A percentile compares a stretch with the other conserved stretches of the same genome.
Evolutionary conservation across 1,140 invertebrate genomes (phyloP).

Genomic region (Solenopsis fugax): DNA sequence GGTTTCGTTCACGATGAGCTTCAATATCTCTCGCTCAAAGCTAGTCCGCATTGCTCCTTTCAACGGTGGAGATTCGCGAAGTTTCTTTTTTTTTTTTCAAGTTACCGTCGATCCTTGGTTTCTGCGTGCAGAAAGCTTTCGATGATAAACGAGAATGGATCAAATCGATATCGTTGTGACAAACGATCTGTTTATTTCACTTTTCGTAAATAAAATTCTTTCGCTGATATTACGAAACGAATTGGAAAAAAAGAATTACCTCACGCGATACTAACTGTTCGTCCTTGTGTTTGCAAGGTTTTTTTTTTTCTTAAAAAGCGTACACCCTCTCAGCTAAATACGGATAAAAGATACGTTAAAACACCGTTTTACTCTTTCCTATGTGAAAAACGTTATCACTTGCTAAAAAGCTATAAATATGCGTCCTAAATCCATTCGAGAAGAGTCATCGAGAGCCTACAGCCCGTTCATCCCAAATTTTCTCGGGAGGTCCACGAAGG

Average conservation of each 20-base stretch:
- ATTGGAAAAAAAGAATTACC: background rate
- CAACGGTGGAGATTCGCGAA: background rate
- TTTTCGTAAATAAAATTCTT: conserved; percentile 10
- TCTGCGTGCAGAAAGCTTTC: background rate
- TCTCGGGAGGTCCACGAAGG: background rate
- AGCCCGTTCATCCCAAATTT: background rate
- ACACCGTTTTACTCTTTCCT: background rate
- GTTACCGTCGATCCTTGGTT: background rate
- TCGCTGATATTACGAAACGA: background rate
- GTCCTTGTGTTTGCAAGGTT: background rate
- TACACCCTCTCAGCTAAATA: background rate
- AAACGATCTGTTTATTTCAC: background rate
- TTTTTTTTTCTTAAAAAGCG: conserved; percentile 5
- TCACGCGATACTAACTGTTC: background rate
- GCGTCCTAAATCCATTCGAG: background rate
- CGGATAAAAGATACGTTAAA: conserved; percentile 43
- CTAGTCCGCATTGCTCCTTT: background rate
- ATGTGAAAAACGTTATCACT: conserved; percentile 18
- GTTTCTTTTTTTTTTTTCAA: background rate
- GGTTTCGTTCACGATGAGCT: conserved; percentile 43
- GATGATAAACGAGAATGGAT: background rate
- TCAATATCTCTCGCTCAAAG: conserved; percentile 40
- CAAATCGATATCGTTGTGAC: background rate
- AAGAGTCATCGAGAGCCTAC: background rate
- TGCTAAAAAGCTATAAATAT: conserved; percentile 23